Percentiles rank a stretch among this genome's conserved stretches.
Evolutionary conservation across 2,113 vertebrate genomes (phyloP).

Genomic region (Halichoerus grypus): DNA sequence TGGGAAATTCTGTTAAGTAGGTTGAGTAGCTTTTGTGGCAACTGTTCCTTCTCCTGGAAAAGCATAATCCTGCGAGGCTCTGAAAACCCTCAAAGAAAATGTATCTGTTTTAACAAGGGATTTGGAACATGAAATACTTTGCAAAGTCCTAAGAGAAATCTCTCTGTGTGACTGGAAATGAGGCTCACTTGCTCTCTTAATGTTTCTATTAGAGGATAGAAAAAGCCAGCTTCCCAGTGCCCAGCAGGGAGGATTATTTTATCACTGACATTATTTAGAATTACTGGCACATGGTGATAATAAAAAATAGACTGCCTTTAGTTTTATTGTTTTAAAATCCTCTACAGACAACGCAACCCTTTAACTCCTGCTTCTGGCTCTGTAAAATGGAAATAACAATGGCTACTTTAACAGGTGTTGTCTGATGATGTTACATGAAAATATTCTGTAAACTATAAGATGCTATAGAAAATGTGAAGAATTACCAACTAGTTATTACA

Average conservation of each 20-base stretch:
- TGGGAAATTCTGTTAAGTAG: not conserved
- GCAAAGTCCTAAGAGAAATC: not conserved
- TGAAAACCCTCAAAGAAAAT: not conserved
- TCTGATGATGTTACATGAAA: not conserved
- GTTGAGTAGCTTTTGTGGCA: not conserved
- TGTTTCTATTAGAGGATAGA: not conserved
- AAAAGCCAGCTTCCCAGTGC: not conserved
- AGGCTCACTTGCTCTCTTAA: not conserved
- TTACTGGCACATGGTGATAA: not conserved
- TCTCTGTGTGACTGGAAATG: not conserved
- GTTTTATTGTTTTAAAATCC: not conserved
- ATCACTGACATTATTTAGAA: not conserved
- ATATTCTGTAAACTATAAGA: not conserved
- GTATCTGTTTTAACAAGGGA: not conserved
- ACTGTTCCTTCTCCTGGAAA: not conserved
- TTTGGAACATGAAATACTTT: not conserved
- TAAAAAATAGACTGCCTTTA: not conserved
- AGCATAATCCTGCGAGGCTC: not conserved
- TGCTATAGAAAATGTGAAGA: not conserved
- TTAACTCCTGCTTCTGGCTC: not conserved
- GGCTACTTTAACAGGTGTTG: not conserved
- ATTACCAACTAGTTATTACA: not conserved
- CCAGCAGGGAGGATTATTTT: not conserved
- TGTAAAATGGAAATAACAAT: not conserved
- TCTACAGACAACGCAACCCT: not conserved